Evolutionary conservation across 1,140 invertebrate species (phyloP), one percentile per base, ranked within the genome.

Genomic region (Nasonia vitripennis): DNA sequence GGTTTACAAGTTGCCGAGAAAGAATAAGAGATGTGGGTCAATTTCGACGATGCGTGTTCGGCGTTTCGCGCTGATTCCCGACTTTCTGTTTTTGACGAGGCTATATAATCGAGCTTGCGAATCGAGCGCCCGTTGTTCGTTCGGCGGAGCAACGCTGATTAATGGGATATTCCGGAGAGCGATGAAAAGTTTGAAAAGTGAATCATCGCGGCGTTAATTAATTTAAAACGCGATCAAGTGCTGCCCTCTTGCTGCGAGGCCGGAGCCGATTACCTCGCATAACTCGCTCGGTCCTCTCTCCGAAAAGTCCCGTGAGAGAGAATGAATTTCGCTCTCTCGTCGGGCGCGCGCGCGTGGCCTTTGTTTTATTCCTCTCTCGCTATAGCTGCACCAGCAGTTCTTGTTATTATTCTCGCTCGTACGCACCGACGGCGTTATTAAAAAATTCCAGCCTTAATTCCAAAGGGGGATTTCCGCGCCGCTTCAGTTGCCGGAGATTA

Each of bases 371-470:
- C 51, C 0, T 17, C 51, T 62, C 55, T 7, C 6, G 55, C 20
- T 62, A 12, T 12, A 55, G 0, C 55, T 1, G 55, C 17, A 7
- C 17, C 55, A 62, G 17, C 10, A 27, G 10, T 27, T 12, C 23
- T 84, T 37, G 62, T 78, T 68, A 70, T 77, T 84, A 37, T 78
- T 75, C 55, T 31, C 55, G 34, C 34, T 17, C 20, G 31, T 45
- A 68, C 45, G 75, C 74, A 78, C 45, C n/a, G 17, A 55, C 12
- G 71, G 82, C 86, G 87, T 90, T 90, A 90, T 89, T 90, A 91
- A 90, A 87, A 89, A 90, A 89, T 90, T 90, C 87, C 86, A 84
- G 45, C 81, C 86, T 87, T 89, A 88, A 89, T 89, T 89, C 71
- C 71, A 81, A 74, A 74, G 48, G 83, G 81, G 81, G 81, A 85